phyloP scores from a whole-genome alignment of 2,888 invertebrate genomes.

The Acleris sparsana region DNA sequence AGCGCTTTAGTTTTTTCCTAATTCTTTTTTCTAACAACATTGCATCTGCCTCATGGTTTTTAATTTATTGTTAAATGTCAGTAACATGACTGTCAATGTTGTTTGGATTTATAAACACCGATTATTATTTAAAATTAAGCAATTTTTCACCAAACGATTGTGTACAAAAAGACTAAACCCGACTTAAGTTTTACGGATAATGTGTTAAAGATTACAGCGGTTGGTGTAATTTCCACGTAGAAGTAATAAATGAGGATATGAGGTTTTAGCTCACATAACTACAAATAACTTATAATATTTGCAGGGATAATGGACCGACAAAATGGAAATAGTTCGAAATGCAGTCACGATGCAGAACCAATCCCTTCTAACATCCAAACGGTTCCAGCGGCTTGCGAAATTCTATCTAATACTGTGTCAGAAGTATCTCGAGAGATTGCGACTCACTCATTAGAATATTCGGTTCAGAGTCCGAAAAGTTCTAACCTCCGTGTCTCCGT shows the following conservation, averaged over 20 bases:
- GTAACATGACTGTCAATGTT: neutral
- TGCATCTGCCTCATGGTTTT: neutral
- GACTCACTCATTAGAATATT: conserved; percentile 20
- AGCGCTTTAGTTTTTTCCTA: too few species aligned
- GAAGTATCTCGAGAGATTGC: conserved; percentile 21
- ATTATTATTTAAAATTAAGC: neutral
- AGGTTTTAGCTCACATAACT: too few species aligned
- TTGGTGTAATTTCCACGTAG: neutral
- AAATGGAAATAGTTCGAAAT: conserved; percentile 8
- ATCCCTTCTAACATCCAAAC: conserved; percentile 22
- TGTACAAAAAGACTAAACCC: neutral
- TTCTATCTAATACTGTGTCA: conserved; percentile 9
- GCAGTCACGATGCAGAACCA: conserved; percentile 15
- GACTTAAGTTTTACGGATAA: neutral
- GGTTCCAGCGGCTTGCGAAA: conserved; percentile 1
- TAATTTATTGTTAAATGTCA: neutral
- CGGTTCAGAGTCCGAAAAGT: conserved; percentile 3
- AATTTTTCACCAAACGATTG: neutral
- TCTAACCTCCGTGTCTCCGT: neutral
- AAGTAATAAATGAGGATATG: too few species aligned
- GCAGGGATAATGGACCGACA: conserved; percentile 17
- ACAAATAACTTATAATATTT: neutral
- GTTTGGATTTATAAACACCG: neutral
- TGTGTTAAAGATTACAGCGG: neutral
- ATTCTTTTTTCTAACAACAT: too few species aligned